Base-by-base conservation (phyloP, 2,888 invertebrate species). In the Morpho deidamia region DNA sequence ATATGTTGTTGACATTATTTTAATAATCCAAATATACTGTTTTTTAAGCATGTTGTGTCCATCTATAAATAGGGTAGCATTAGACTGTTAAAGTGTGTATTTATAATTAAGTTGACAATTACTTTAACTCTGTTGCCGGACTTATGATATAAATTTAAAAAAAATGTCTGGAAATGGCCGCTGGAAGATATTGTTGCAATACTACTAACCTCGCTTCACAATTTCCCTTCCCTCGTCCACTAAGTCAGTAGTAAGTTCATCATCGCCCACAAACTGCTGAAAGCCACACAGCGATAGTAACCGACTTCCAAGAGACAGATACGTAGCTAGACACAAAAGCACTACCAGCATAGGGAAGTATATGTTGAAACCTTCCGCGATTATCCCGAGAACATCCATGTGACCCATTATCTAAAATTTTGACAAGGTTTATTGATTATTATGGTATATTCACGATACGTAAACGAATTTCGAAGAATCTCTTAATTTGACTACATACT, bases 331-430 rank as follows among this genome's bases (percentile, higher is more conserved):
- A 73, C 99, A 99, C 66, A 99, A 94, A 41, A 90, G 47, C 55
- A 99, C 92, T 76, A 99, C 98, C 56, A 96, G 93, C 93, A 99
- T 99, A 0, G 99, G 99, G 82, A 99, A 98, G 87, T 99, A 99
- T 52, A 99, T 95, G 86, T 99, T 99, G 90, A 99, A 99, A 8
- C 99, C 99, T 78, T 98, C 96, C 0, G 99, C 96, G 63, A 99
- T 96, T 58, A 99, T 96, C 33, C 96, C 95, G 52, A 99, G 94
- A 0, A 99, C 98, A 81, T 99, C 99, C 98, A 99, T 97, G 78
- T 99, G 99, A 0, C 99, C 99, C 99, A 99, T 99, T 67, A 98
- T 94, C 95, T 95, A 71, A 67, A 69, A 53, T 48, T n/a, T 51
- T 33, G n/a, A 8, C 10, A 32, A 11, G 8, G 8, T 42, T 49